Evolutionary conservation across 2,888 invertebrate species (phyloP).

Genomic region (Neoitamus cyanurus): DNA sequence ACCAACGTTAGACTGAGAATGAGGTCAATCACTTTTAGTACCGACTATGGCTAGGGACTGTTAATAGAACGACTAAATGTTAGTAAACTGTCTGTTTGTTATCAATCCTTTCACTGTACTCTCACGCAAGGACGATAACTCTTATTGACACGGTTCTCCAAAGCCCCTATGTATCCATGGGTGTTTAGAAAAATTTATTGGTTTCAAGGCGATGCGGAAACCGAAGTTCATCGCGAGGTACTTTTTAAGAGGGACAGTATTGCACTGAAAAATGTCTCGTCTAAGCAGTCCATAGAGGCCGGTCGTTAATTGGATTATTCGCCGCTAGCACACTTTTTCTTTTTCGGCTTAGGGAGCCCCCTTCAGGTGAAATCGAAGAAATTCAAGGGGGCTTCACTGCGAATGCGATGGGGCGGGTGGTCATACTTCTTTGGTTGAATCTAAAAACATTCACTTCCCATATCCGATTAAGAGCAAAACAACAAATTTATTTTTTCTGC

Average conservation of each 20-base stretch:
- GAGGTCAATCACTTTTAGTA: background rate
- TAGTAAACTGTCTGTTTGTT: background rate
- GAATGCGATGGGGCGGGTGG: background rate
- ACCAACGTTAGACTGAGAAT: background rate
- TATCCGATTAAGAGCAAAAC: background rate
- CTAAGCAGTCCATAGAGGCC: background rate
- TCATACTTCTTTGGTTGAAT: background rate
- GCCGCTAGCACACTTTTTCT: background rate
- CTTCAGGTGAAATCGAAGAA: constrained; percentile 22
- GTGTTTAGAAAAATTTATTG: background rate
- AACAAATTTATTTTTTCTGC: background rate
- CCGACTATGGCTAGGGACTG: background rate
- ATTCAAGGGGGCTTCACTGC: background rate
- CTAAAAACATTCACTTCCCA: constrained; percentile 13
- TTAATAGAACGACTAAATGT: background rate
- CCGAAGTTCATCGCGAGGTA: background rate
- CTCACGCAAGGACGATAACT: background rate
- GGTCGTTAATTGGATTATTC: constrained; percentile 22
- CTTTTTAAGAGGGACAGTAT: background rate
- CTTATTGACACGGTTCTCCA: background rate
- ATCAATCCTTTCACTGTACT: background rate
- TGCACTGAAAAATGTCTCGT: constrained; percentile 1
- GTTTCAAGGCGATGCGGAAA: background rate
- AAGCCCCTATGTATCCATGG: background rate
- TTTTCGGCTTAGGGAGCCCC: background rate